Evolutionary conservation across 2,797 vertebrate genomes (phyloP).

Genomic region (Eleutherodactylus coqui): DNA sequence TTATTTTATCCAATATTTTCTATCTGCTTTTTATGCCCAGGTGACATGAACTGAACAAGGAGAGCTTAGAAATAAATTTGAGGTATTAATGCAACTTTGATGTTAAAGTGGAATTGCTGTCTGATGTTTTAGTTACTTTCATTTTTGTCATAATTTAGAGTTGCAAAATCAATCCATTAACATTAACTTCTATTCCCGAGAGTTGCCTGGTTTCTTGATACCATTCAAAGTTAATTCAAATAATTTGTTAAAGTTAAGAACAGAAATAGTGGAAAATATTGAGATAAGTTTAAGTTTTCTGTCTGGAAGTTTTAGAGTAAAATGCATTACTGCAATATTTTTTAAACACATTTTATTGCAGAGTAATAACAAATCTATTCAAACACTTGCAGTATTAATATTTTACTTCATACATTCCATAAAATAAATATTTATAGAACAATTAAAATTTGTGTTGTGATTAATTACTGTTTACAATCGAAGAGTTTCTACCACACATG

Average conservation of each 20-base stretch:
- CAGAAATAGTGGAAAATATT: background rate
- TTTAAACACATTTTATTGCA: too few relatives aligned
- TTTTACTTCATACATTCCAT: too few relatives aligned
- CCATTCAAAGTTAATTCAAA: background rate
- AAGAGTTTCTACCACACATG: too few relatives aligned
- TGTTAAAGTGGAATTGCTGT: background rate
- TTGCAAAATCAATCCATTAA: constrained; percentile 1
- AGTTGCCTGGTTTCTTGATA: background rate
- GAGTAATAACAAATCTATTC: too few relatives aligned
- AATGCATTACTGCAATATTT: background rate
- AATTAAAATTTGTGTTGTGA: too few relatives aligned
- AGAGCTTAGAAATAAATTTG: constrained; percentile 1
- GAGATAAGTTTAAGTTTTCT: background rate
- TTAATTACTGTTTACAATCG: too few relatives aligned
- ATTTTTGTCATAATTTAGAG: constrained; percentile 5
- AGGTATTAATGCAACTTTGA: background rate
- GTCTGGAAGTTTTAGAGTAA: background rate
- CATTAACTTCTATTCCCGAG: background rate
- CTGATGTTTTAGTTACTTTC: background rate
- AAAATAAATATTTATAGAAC: too few relatives aligned
- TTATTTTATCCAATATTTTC: background rate
- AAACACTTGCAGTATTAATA: too few relatives aligned
- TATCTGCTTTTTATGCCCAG: background rate
- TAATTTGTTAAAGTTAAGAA: background rate
- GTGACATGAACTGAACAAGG: background rate